Conservation (phyloP, 2,113 vertebrate genomes). For the Physeter macrocephalus region DNA sequence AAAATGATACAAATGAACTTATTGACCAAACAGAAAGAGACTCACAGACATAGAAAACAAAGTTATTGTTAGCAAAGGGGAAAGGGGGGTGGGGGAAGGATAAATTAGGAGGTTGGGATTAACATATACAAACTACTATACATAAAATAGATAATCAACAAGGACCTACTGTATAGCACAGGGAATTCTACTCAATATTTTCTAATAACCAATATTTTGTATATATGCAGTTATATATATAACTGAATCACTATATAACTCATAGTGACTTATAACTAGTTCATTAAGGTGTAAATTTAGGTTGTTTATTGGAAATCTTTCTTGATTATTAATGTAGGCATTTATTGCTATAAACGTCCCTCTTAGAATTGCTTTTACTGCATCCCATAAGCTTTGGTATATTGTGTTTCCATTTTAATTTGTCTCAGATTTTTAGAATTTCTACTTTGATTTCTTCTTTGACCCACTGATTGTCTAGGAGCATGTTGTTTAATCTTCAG, state of each 20-base stretch:
- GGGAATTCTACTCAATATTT: too few species aligned
- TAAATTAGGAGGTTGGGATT: too few species aligned
- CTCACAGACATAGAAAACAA: too few species aligned
- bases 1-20: too few species aligned
- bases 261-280: not conserved
- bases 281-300: not conserved
- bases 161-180: too few species aligned
- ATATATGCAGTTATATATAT: too few species aligned
- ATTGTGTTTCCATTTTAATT: not conserved
- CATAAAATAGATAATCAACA: too few species aligned
- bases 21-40: too few species aligned
- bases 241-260: not conserved
- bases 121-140: too few species aligned
- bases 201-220: too few species aligned
- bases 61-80: too few species aligned
- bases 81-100: too few species aligned
- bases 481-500: not conserved
- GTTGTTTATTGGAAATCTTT: not conserved
- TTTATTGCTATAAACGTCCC: not conserved
- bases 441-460: not conserved
- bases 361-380: not conserved
- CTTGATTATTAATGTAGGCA: not conserved
- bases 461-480: not conserved
- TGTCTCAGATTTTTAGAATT: not conserved
- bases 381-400: not conserved